These are phyloP conservation scores for Diadema setosum DNA, from an alignment of 35 echinoderm and acorn worm genomes.

Conservation along the genomic window DNA sequence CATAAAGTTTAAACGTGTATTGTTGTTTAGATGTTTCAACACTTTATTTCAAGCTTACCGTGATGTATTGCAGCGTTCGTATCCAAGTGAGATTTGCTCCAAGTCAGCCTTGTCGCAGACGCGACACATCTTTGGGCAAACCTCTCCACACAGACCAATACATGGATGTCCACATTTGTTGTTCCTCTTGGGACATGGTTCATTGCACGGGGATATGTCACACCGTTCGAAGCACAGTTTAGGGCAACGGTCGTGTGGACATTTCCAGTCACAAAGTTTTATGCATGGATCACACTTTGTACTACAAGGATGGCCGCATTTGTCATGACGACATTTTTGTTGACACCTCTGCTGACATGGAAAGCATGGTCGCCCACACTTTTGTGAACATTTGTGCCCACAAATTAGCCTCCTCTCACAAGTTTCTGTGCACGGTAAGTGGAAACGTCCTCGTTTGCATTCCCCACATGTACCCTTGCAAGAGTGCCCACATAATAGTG, in stretches of 20 bases:
- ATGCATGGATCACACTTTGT: conserved; percentile 13
- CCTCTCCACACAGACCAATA: conserved; percentile 74
- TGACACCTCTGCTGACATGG: background rate
- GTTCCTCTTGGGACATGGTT: conserved; percentile 16
- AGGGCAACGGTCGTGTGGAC: background rate
- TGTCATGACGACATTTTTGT: background rate
- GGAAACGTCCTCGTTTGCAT: background rate
- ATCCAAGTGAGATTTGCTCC: background rate
- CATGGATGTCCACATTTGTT: conserved; percentile 50
- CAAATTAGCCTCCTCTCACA: conserved; percentile 67
- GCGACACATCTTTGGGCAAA: conserved; percentile 56
- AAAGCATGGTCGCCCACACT: conserved; percentile 60
- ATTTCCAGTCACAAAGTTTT: conserved; percentile 8
- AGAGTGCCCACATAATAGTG: conserved; percentile 67
- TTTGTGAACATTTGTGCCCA: conserved; percentile 64
- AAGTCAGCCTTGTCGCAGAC: conserved; percentile 63
- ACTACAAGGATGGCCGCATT: conserved; percentile 45
- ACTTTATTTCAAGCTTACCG: too few species aligned
- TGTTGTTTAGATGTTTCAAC: too few species aligned
- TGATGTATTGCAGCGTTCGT: background rate
- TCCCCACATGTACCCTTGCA: background rate
- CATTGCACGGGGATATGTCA: background rate
- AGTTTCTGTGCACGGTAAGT: conserved; percentile 1
- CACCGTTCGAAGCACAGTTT: background rate
- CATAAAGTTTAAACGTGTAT: too few species aligned